These are phyloP conservation scores for Theodoxus fluviatilis DNA, from an alignment of 2,888 invertebrate genomes.

Conservation along the genomic window DNA sequence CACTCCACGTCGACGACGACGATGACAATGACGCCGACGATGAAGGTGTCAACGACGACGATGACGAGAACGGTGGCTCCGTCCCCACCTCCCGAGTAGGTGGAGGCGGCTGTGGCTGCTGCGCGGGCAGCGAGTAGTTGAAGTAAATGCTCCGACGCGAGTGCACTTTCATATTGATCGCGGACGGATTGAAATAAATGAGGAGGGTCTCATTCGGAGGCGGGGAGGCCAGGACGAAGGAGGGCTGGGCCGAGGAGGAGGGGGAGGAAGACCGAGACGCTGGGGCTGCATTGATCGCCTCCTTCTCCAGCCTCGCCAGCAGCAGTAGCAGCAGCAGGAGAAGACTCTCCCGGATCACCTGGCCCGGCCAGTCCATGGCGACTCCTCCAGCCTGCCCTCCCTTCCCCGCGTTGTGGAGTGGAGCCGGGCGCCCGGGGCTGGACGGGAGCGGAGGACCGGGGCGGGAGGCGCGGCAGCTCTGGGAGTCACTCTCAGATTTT, in stretches of 20 bases:
- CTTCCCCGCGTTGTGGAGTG: too few species aligned
- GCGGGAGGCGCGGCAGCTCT: too few species aligned
- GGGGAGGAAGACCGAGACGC: too few species aligned
- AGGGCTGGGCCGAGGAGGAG: slow-evolving; percentile 5
- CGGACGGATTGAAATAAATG: slow-evolving; percentile 50
- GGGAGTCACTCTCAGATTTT: too few species aligned
- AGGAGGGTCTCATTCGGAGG: slow-evolving; percentile 47
- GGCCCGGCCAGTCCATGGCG: neutral
- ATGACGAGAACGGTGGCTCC: neutral
- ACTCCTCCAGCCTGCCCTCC: neutral
- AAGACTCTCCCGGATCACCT: neutral
- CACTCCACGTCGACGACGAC: neutral
- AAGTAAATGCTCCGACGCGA: slow-evolving; percentile 51
- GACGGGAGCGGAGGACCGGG: too few species aligned
- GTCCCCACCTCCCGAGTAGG: too few species aligned
- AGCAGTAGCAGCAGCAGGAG: neutral
- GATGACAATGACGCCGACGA: neutral
- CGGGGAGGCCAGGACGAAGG: slow-evolving; percentile 29
- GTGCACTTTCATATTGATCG: slow-evolving; percentile 51
- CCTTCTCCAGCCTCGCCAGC: neutral
- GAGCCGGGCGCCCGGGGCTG: too few species aligned
- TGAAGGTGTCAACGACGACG: neutral
- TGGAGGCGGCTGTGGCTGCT: too few species aligned
- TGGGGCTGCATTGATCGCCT: neutral
- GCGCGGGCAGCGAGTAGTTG: slow-evolving; percentile 41